Evolutionary conservation across 2,113 vertebrate genomes (phyloP).

Genomic region (Apodemus sylvaticus): DNA sequence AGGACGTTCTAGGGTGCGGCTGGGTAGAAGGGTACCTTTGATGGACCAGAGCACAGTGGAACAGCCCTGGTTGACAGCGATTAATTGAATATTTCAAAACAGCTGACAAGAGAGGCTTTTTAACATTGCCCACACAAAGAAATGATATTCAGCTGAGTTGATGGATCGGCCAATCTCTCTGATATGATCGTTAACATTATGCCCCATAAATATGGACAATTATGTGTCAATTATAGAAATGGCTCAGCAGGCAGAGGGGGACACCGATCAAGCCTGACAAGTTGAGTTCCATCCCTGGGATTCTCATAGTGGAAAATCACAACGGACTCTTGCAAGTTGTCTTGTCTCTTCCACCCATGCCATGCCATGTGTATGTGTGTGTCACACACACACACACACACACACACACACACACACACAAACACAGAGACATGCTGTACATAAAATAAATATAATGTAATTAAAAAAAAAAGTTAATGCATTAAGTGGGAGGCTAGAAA

Average conservation of each 20-base stretch:
- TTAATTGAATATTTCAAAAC: constrained; percentile 18
- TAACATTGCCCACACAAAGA: not conserved
- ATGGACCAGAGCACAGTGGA: not conserved
- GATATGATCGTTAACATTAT: not conserved
- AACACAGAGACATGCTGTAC: not conserved
- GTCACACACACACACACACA: too few species aligned
- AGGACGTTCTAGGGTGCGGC: too few species aligned
- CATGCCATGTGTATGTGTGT: accelerated
- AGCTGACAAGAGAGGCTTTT: not conserved
- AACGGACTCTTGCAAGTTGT: not conserved
- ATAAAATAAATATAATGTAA: not conserved
- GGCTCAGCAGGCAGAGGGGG: not conserved
- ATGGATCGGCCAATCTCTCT: not conserved
- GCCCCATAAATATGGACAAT: not conserved
- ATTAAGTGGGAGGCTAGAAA: not conserved
- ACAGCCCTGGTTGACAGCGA: not conserved
- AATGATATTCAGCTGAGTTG: not conserved
- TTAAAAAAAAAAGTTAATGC: not conserved
- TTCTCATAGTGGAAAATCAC: not conserved
- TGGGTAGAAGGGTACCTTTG: not conserved
- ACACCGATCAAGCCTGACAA: not conserved
- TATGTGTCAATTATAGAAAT: not conserved
- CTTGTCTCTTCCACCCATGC: not conserved
- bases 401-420: too few species aligned
- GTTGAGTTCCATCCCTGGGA: not conserved